These are phyloP conservation scores for Diogma glabrata DNA, from an alignment of 2,888 invertebrate species.

Conservation along the genomic window DNA sequence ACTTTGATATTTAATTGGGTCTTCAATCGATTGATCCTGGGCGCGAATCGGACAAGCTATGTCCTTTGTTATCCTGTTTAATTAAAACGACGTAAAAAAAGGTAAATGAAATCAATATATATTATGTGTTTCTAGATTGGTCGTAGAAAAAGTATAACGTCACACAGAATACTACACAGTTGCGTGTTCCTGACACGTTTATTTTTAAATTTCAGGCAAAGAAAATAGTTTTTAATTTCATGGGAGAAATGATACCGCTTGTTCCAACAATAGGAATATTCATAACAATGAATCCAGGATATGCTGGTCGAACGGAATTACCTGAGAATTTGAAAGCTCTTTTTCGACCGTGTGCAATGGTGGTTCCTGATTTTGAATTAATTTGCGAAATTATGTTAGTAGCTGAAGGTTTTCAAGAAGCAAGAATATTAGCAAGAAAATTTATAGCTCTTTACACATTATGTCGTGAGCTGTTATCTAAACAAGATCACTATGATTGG, in stretches of 20 bases:
- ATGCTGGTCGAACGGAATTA: constrained; percentile 81
- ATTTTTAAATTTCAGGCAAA: constrained; percentile 37
- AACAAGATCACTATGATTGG: constrained; percentile 96
- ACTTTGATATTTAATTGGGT: no score
- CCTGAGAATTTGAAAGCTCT: constrained; percentile 69
- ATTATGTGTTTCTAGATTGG: no score
- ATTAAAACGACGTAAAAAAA: no score
- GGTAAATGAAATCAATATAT: no score
- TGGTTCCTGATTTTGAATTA: constrained; percentile 90
- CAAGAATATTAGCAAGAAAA: constrained; percentile 77
- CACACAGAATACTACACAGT: no score
- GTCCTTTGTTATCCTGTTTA: no score
- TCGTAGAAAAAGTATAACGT: no score
- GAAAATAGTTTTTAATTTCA: constrained; percentile 68
- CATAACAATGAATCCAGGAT: constrained; percentile 95
- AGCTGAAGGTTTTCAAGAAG: constrained; percentile 92
- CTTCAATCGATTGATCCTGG: no score
- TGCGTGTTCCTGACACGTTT: no score
- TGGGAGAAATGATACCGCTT: constrained; percentile 67
- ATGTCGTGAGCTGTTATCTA: constrained; percentile 80
- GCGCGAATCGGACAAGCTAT: no score
- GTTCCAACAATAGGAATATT: constrained; percentile 77
- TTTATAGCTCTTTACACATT: constrained; percentile 88
- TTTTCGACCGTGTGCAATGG: constrained; percentile 87
- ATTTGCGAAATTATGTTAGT: constrained; percentile 97